Percentiles rank a stretch among this genome's conserved stretches.
Evolutionary conservation across 2,797 vertebrate species (phyloP).

Genomic region (Pseudomugil gertrudae): DNA sequence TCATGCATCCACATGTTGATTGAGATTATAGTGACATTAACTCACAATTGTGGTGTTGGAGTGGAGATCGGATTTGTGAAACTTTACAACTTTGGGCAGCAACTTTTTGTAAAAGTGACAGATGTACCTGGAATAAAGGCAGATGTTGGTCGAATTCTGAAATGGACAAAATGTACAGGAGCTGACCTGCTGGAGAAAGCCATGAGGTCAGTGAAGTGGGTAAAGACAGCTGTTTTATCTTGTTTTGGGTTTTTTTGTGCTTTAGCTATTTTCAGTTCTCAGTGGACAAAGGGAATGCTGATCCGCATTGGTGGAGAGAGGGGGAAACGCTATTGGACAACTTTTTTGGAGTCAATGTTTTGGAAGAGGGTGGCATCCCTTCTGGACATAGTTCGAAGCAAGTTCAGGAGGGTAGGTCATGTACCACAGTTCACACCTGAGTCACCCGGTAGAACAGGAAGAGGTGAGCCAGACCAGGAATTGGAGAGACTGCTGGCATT

Average conservation of each 20-base stretch:
- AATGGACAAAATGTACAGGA: slow-evolving; percentile 67
- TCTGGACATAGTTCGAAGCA: slow-evolving; percentile 57
- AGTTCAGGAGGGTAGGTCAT: slow-evolving; percentile 54
- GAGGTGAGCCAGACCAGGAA: slow-evolving; percentile 84
- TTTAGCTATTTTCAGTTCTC: slow-evolving; percentile 77
- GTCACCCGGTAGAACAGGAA: slow-evolving; percentile 71
- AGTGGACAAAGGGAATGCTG: slow-evolving; percentile 67
- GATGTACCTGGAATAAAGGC: slow-evolving; percentile 82
- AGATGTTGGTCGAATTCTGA: slow-evolving; percentile 66
- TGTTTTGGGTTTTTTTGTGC: slow-evolving; percentile 80
- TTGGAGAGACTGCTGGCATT: slow-evolving; percentile 88
- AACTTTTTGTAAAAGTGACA: slow-evolving; percentile 77
- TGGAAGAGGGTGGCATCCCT: slow-evolving; percentile 76
- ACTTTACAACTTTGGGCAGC: slow-evolving; percentile 82
- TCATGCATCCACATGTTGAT: slow-evolving; percentile 88
- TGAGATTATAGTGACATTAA: slow-evolving; percentile 86
- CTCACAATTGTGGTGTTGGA: slow-evolving; percentile 83
- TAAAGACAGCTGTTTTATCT: slow-evolving; percentile 67
- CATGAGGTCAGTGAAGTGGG: slow-evolving; percentile 57
- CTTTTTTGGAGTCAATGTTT: slow-evolving; percentile 77
- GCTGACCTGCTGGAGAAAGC: slow-evolving; percentile 60
- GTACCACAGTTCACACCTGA: slow-evolving; percentile 42
- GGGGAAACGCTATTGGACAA: slow-evolving; percentile 74
- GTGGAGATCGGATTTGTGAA: slow-evolving; percentile 84
- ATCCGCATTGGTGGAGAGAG: slow-evolving; percentile 70